Conservation (phyloP, 2,888 invertebrate genomes). For the Thymelicus lineola region DNA sequence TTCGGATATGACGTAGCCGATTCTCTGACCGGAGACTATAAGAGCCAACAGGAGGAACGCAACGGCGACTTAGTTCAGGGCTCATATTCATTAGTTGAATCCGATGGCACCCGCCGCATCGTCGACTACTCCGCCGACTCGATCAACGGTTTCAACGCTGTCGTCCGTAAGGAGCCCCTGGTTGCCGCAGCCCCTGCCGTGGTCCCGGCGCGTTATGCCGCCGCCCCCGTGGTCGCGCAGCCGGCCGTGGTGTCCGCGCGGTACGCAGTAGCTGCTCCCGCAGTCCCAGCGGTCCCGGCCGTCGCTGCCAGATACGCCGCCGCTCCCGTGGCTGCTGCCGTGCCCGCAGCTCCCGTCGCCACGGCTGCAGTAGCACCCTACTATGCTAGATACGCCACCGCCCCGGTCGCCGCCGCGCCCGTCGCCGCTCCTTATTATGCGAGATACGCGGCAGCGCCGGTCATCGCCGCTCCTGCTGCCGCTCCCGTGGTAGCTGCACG, state of each 20-base stretch:
- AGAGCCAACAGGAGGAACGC: constrained; percentile 78
- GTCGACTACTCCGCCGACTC: constrained; percentile 76
- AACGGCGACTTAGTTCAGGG: constrained; percentile 83
- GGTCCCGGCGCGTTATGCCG: constrained; percentile 56
- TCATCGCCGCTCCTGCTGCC: too few relatives aligned
- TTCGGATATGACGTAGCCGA: constrained; percentile 77
- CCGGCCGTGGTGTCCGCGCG: constrained; percentile 48
- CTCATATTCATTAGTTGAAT: constrained; percentile 72
- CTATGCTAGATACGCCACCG: constrained; percentile 49
- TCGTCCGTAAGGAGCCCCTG: constrained; percentile 72
- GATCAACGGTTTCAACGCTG: constrained; percentile 74
- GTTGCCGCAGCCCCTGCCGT: constrained; percentile 65
- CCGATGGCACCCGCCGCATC: constrained; percentile 72
- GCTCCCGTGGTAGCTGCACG: constrained; percentile 44
- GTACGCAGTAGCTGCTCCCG: constrained; percentile 74
- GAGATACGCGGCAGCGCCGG: too few relatives aligned
- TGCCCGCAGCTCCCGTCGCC: constrained; percentile 43
- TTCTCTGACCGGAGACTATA: constrained; percentile 76
- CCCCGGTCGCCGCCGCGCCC: constrained; percentile 44
- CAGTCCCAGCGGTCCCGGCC: constrained; percentile 53
- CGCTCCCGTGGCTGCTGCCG: constrained; percentile 49
- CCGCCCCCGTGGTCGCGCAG: constrained; percentile 54
- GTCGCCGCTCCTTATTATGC: constrained; percentile 29
- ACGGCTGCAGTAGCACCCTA: constrained; percentile 44
- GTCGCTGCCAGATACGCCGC: constrained; percentile 52